These are phyloP conservation scores for Cybosia mesomella DNA, from an alignment of 2,888 invertebrate genomes.

Conservation along the genomic window DNA sequence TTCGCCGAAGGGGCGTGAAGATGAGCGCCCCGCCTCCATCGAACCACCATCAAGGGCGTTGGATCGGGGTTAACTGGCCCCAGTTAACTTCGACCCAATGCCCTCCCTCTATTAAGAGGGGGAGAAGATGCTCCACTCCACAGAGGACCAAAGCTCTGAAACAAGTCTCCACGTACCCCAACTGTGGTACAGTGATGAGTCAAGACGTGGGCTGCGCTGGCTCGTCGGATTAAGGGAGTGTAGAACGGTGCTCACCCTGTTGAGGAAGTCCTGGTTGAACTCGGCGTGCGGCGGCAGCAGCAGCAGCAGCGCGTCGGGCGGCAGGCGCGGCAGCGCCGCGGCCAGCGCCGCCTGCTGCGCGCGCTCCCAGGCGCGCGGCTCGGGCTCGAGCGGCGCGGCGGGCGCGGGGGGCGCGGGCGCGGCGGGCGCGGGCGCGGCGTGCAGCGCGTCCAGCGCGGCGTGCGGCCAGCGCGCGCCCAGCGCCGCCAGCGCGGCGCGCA, in stretches of 20 bases:
- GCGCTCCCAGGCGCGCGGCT: not conserved
- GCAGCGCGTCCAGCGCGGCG: constrained; percentile 26
- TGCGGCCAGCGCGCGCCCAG: constrained; percentile 28
- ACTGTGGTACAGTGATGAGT: too few relatives aligned
- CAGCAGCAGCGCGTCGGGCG: constrained; percentile 90
- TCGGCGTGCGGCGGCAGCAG: constrained; percentile 90
- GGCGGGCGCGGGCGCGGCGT: constrained; percentile 9
- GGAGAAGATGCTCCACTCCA: too few relatives aligned
- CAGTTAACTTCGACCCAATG: too few relatives aligned
- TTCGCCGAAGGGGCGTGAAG: too few relatives aligned
- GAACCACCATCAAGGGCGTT: too few relatives aligned
- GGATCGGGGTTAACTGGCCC: too few relatives aligned
- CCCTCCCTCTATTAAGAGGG: too few relatives aligned
- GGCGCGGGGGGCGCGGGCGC: not conserved
- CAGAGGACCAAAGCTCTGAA: too few relatives aligned
- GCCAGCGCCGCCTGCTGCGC: constrained; percentile 74
- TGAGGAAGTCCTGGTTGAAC: constrained; percentile 94
- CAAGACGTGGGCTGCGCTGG: too few relatives aligned
- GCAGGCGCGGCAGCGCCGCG: constrained; percentile 57
- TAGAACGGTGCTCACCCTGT: constrained; percentile 89
- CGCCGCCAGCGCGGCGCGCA: constrained; percentile 28
- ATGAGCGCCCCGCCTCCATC: too few relatives aligned
- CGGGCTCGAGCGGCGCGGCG: not conserved
- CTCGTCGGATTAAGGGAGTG: too few relatives aligned
- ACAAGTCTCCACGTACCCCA: too few relatives aligned